Percentiles rank a stretch among this genome's conserved stretches.
phyloP scores from a whole-genome alignment of 1,140 invertebrate genomes.

The Aphis gossypii region DNA sequence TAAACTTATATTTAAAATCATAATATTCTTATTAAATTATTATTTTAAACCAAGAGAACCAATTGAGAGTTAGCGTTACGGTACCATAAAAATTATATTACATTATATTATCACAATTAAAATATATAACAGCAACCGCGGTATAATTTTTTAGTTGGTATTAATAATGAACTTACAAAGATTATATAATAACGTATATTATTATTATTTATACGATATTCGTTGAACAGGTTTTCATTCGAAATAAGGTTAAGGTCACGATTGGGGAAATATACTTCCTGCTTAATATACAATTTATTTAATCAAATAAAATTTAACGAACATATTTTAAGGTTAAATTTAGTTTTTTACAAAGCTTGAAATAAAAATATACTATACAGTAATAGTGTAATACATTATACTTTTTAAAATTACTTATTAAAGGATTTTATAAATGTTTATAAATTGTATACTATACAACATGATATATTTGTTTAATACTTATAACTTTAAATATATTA shows the following conservation, averaged over 20 bases:
- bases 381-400: no score
- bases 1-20: background rate
- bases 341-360: background rate
- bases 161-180: background rate
- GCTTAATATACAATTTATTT: background rate
- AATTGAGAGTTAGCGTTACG: background rate
- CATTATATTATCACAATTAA: background rate
- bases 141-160: background rate
- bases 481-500: background rate
- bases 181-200: background rate
- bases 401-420: background rate
- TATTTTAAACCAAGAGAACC: background rate
- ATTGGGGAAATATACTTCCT: background rate
- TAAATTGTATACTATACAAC: background rate
- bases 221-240: background rate
- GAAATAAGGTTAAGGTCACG: constrained; percentile 37
- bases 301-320: background rate
- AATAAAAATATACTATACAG: background rate
- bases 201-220: constrained; percentile 9
- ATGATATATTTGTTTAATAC: background rate
- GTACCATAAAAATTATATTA: background rate
- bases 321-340: background rate
- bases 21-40: background rate
- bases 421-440: background rate
- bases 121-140: background rate